Evolutionary conservation across 2,113 vertebrate species (phyloP).

Genomic region (Passer domesticus): DNA sequence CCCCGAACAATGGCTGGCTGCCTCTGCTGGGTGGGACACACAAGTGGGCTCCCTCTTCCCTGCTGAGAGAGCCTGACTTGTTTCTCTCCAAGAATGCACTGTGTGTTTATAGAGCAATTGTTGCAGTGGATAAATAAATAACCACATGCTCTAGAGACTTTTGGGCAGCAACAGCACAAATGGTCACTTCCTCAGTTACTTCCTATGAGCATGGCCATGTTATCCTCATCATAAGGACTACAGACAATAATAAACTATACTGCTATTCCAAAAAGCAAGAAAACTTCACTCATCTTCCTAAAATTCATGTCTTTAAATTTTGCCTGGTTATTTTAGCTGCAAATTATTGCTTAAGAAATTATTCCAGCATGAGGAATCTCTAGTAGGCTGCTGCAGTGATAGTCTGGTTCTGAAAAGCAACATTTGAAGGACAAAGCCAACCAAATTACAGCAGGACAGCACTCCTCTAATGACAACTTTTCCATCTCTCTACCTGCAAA

Average conservation of each 20-base stretch:
- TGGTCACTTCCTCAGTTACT: conserved; percentile 27
- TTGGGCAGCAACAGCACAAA: background rate
- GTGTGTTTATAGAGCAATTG: conserved; percentile 1
- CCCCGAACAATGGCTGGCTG: conserved; percentile 21
- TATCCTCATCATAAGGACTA: background rate
- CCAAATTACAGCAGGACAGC: background rate
- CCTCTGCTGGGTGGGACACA: background rate
- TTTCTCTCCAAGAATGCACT: conserved; percentile 12
- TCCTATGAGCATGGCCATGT: background rate
- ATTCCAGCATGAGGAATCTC: background rate
- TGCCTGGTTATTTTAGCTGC: background rate
- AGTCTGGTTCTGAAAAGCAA: background rate
- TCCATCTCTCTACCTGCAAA: background rate
- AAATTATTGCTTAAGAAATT: background rate
- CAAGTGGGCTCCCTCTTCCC: background rate
- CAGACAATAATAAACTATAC: background rate
- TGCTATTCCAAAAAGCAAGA: background rate
- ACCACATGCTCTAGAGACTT: background rate
- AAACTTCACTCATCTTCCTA: background rate
- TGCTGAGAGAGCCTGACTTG: background rate
- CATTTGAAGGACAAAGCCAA: background rate
- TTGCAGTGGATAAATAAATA: conserved; percentile 52
- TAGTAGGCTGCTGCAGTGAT: background rate
- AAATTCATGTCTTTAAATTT: background rate
- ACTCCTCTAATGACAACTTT: background rate